Conservation (phyloP, 2,888 invertebrate genomes). For the Drosophila emarginata region DNA sequence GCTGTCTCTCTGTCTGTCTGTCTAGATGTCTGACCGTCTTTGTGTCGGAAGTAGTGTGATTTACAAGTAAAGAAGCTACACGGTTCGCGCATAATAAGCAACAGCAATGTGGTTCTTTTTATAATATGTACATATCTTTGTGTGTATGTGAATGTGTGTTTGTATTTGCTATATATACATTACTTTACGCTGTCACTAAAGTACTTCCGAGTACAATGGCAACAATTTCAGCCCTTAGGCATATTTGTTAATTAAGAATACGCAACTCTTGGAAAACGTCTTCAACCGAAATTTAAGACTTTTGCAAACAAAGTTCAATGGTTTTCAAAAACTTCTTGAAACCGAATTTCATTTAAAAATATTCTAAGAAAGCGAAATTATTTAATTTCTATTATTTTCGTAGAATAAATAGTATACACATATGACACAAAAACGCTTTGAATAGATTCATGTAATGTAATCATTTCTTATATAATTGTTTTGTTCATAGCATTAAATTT, state of each 20-base stretch:
- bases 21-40: slow-evolving; percentile 21
- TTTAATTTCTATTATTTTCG: too few species aligned
- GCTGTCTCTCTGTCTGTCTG: slow-evolving; percentile 29
- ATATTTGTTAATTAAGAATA: slow-evolving; percentile 10
- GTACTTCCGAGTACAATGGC: slow-evolving; percentile 43
- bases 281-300: slow-evolving; percentile 6
- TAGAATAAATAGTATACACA: too few species aligned
- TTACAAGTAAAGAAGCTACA: slow-evolving; percentile 57
- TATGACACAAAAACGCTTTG: too few species aligned
- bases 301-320: slow-evolving; percentile 10
- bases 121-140: background rate
- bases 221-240: slow-evolving; percentile 13
- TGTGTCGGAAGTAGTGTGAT: slow-evolving; percentile 73
- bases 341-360: background rate
- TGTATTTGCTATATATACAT: background rate
- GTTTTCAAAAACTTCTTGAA: background rate
- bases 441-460: too few species aligned
- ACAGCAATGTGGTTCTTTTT: slow-evolving; percentile 9
- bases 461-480: too few species aligned
- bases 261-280: background rate
- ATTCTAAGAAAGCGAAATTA: too few species aligned
- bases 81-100: slow-evolving; percentile 63
- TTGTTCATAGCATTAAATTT: too few species aligned
- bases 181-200: slow-evolving; percentile 58
- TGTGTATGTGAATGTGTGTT: background rate